Evolutionary conservation across 1,140 invertebrate genomes (phyloP), one percentile per base, ranked within the genome.

Genomic region (Sycobia sp.): DNA sequence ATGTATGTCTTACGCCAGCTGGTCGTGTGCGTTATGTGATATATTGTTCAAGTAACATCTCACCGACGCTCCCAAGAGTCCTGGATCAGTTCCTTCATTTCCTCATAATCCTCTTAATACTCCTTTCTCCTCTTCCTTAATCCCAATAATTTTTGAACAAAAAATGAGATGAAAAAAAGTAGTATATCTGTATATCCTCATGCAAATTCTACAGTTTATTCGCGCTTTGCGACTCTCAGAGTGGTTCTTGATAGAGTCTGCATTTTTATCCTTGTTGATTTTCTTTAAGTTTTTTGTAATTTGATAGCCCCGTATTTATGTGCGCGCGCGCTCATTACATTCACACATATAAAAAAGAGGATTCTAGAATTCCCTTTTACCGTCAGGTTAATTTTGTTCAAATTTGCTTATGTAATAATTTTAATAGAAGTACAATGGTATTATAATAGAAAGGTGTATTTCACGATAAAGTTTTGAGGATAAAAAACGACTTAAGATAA

Each of bases 61-160:
- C 70, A 69, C 51, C 61, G 10, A 62, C 39, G 72, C 71, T 69
- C 69, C 72, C 73, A 74, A 76, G 53, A 65, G 56, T 76, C 73
- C 73, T 71, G 72, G 70, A 76, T 60, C 66, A 71, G 51, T 60
- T 61, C 55, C 59, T 56, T 23, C 49, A 39, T 61, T 66, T 70
- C n/a, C 70, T 68, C 69, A 69, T 68, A 69, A 73, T 67, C 68
- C 67, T 69, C 46, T 54, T 49, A 66, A 66, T 62, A 32, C 29
- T 59, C 13, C 51, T n/a, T n/a, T n/a, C n/a, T n/a, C 61, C 61
- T 60, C 29, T 67, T 61, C 67, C 68, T 65, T 51, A 39, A 67
- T 59, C 75, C 65, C 69, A 65, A 47, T 49, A 20, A 32, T 56
- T 38, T 43, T 25, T 36, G 43, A 55, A 43, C 11, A 56, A 56